Evolutionary conservation across 1,140 invertebrate species (phyloP), one percentile per base, ranked within the genome.

Genomic region (Ptiloglossa arizonensis): DNA sequence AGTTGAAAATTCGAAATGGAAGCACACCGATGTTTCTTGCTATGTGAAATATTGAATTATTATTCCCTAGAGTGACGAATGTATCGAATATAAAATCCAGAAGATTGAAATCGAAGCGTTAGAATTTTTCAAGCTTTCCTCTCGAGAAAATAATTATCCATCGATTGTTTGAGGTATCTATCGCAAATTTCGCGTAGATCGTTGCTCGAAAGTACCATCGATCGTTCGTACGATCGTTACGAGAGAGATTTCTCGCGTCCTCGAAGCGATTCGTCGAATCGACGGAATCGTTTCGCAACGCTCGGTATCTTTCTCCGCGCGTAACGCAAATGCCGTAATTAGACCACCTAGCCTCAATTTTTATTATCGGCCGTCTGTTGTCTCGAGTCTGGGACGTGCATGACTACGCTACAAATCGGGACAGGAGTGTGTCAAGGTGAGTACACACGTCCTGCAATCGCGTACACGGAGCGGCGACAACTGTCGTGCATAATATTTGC

Each of bases 331-430:
- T 41, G 75, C 50, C 67, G 54, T 79, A 83, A 83, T 83, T 83
- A 82, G 80, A 81, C 66, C 72, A 82, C 50, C 68, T 73, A 82
- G 81, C 69, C 81, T 83, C 68, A 79, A 83, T 83, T 83, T 83
- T 83, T 83, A 83, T 83, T 62, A 83, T 83, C 79, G 32, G 27
- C 27, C 24, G 50, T 52, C 56, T 62, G 68, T 78, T 64, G 74
- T 59, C 50, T 70, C 80, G 68, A 83, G 81, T 24, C 73, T 78
- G 73, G 80, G 62, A 66, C 80, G 80, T 46, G 68, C 81, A 79
- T 83, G 81, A 83, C 80, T 82, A 62, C 60, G 56, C 35, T 83
- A 81, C 80, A 82, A 83, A 83, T 82, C 80, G 70, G 57, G 17
- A 22, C 63, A 67, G 22, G 24, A 83, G 74, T 83, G 52, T 83